Base-by-base conservation (phyloP, 2,113 vertebrate species). In the Varanus komodoensis region DNA sequence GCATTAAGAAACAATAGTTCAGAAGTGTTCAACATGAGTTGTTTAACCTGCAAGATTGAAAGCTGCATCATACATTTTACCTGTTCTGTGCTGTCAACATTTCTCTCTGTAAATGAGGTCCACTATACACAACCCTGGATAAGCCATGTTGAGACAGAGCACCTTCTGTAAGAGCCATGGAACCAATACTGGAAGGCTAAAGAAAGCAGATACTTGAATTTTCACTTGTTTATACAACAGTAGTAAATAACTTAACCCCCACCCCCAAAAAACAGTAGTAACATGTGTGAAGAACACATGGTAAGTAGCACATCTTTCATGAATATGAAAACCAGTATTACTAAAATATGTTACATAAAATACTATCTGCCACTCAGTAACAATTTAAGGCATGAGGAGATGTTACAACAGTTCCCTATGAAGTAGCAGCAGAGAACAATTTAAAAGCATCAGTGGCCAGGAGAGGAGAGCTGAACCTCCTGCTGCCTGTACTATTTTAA, bases 61-160 rank as follows among this genome's bases (percentile, higher is more conserved):
- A 64, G 52, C 32, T 81, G 86, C 82, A 90, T 54, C 38, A 87
- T 12, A 61, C 4, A 1, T 38, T 89, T 92, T 96, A 99, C 99
- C 98, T 98, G 97, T 99, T 99, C 94, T 99, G 99, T 84, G 99
- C 99, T 44, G 99, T 99, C 87, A 99, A 97, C 94, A 97, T 99
- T 96, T 99, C 99, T 92, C 99, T 98, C 95, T 99, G 99, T 89
- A 98, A 98, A 95, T 99, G 98, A 88, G 99, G 99, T 91, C 99
- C 99, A 32, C 98, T 99, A 97, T 99, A 99, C 79, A 99, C 98
- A 74, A 99, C 98, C 94, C 97, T 98, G 92, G 98, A 98, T 92
- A 99, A 97, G 34, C 98, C 99, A 11, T 99, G 99, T 95, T 99
- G 99, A 1, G 98, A 99, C 79, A 99, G 95, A 87, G 99, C 99